A percentile compares a stretch with the other conserved stretches of the same genome.
These are phyloP conservation scores for Neosilurus mollespiculum DNA, from an alignment of 2,797 vertebrate genomes.

Conservation along the genomic window DNA sequence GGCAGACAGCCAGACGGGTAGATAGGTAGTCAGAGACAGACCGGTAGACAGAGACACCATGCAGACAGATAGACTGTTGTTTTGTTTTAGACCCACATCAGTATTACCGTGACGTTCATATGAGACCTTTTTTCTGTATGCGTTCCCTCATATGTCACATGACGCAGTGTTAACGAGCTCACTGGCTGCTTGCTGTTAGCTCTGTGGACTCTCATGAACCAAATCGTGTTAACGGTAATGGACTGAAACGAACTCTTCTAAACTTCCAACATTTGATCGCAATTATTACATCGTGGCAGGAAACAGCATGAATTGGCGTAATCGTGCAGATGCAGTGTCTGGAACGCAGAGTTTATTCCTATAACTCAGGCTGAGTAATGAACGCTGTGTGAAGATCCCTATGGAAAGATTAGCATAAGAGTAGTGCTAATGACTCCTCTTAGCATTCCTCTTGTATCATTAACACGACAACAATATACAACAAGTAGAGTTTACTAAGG, in stretches of 20 bases:
- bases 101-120: too few relatives aligned
- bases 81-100: too few relatives aligned
- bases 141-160: too few relatives aligned
- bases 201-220: neutral
- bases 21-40: too few relatives aligned
- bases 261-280: neutral
- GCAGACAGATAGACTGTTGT: too few relatives aligned
- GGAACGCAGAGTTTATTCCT: conserved; percentile 5
- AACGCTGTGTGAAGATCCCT: neutral
- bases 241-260: neutral
- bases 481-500: neutral
- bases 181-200: neutral
- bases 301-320: conserved; percentile 6
- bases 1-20: too few relatives aligned
- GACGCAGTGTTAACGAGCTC: neutral
- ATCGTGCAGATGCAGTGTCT: conserved; percentile 1
- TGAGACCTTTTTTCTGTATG: too few relatives aligned
- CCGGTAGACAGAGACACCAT: too few relatives aligned
- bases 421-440: neutral
- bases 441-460: neutral
- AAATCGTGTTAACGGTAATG: conserved; percentile 11
- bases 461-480: neutral
- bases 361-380: conserved; percentile 17
- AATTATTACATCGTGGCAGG: neutral
- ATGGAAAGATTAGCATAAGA: conserved; percentile 9